Base-by-base conservation (phyloP, 2,113 vertebrate species). In the Picathartes gymnocephalus region DNA sequence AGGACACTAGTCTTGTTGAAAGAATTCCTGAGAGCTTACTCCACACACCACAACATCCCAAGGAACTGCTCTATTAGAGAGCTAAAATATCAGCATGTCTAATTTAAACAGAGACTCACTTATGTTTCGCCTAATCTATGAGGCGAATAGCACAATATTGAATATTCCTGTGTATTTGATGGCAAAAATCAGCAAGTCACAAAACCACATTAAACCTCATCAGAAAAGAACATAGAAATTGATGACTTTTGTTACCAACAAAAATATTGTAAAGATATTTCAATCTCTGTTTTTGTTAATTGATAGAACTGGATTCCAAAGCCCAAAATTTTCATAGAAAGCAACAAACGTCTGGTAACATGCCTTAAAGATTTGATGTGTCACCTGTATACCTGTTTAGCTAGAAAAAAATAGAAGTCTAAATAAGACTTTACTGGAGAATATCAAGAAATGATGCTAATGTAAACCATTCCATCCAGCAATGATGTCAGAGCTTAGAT, bases 81-180 rank as follows among this genome's bases (percentile, higher is more conserved):
- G 53, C 65, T 92, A 86, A 88, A 82, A 65, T 72, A 68, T 57
- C 58, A 77, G 13, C 39, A 25, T 68, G 31, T 42, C 72, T 89
- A 82, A 90, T 90, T 95, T 85, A 93, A 86, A 93, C 39, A 73
- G 28, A 71, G 28, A 71, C 16, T 91, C 47, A 80, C 22, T 92
- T 92, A 61, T 20, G 6, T 53, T 72, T 92, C 93, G 69, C 27
- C 78, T 92, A 18, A 60, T 78, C 96, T 91, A 71, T 91, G 78
- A 79, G 80, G 78, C 18, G 14, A 81, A 50, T 33, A 90, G 73
- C 39, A 83, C 61, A 93, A 69, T 42, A 73, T 21, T 91, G 45
- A 89, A 56, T 35, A 84, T 47, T 62, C 51, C 47, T 84, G 35
- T 50, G 65, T 42, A 85, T 66, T 76, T 84, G 57, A 88, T 53